Conservation (phyloP, 1,140 invertebrate genomes). For the Cherax destructor region DNA sequence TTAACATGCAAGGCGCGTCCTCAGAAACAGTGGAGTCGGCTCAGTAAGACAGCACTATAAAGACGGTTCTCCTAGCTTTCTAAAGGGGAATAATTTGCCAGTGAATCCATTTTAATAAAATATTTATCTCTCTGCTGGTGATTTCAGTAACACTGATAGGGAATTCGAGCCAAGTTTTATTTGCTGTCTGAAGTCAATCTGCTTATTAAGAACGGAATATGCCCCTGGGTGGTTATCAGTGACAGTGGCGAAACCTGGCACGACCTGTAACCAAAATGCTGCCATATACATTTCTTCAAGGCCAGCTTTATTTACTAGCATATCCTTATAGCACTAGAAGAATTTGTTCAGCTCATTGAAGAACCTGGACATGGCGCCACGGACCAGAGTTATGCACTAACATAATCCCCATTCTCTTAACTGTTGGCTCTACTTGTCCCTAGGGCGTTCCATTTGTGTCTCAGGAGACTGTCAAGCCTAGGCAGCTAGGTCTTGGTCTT, state of each 20-base stretch:
- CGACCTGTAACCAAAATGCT: background rate
- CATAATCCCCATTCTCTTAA: no score
- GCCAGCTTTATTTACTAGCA: background rate
- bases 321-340: no score
- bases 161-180: background rate
- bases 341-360: no score
- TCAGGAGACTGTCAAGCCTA: no score
- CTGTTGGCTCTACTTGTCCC: no score
- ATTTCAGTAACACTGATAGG: background rate
- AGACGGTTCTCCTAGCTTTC: background rate
- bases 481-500: no score
- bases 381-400: no score
- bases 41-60: conserved; percentile 42
- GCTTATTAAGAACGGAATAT: background rate
- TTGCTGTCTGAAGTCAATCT: background rate
- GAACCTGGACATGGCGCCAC: no score
- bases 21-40: conserved; percentile 33
- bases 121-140: background rate
- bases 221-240: background rate
- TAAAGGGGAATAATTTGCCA: conserved; percentile 11
- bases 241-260: background rate
- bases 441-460: no score
- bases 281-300: background rate
- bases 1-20: conserved; percentile 48
- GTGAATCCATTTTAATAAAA: background rate